phyloP scores from a whole-genome alignment of 2,888 invertebrate genomes.

The Drosophila limbata region DNA sequence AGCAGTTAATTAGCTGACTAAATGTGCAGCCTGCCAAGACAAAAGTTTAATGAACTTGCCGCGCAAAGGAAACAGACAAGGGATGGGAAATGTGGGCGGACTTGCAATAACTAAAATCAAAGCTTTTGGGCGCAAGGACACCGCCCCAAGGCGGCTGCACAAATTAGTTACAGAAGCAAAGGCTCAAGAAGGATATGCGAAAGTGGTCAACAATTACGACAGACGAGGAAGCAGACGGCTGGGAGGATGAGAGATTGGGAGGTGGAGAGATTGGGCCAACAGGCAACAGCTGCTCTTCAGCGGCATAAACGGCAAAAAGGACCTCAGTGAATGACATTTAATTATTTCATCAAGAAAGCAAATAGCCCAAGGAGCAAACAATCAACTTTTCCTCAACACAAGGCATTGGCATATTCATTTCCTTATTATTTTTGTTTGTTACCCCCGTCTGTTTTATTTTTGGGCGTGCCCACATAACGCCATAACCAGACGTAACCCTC shows the following conservation, averaged over 20 bases:
- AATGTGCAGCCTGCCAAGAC: slow-evolving; percentile 16
- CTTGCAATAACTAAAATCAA: slow-evolving; percentile 57
- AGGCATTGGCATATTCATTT: slow-evolving; percentile 59
- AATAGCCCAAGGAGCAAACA: slow-evolving; percentile 76
- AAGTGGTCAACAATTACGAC: slow-evolving; percentile 76
- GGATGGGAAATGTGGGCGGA: not conserved
- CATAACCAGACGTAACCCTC: slow-evolving; percentile 28
- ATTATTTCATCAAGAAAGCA: slow-evolving; percentile 81
- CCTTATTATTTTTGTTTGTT: slow-evolving; percentile 13
- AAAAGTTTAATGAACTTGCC: slow-evolving; percentile 66
- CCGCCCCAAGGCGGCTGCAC: slow-evolving; percentile 65
- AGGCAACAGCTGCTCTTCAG: slow-evolving; percentile 24
- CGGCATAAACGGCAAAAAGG: slow-evolving; percentile 48
- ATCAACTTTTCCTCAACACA: slow-evolving; percentile 66
- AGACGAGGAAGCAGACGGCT: slow-evolving; percentile 7
- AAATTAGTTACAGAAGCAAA: slow-evolving; percentile 69
- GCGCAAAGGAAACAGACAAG: not conserved
- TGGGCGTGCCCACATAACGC: slow-evolving; percentile 35
- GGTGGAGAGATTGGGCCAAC: not conserved
- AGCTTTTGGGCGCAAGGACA: slow-evolving; percentile 35
- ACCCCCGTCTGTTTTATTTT: not conserved
- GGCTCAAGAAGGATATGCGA: slow-evolving; percentile 65
- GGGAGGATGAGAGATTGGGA: not conserved
- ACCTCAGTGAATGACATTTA: slow-evolving; percentile 80
- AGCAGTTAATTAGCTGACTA: slow-evolving; percentile 67